phyloP scores from a whole-genome alignment of 1,140 invertebrate species.

The Fopius arisanus region DNA sequence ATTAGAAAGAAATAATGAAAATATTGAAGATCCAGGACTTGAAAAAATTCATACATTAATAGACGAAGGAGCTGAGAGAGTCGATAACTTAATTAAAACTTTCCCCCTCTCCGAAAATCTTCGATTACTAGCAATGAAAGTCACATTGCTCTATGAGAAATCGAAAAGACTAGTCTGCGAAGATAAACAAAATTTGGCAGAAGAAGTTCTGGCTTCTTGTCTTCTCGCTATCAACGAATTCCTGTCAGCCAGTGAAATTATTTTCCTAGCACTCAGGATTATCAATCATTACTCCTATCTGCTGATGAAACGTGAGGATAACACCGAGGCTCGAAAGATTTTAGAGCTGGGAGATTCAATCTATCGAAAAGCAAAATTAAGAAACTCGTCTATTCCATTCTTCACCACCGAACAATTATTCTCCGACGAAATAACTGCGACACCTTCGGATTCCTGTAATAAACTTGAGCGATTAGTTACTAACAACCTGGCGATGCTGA shows the following conservation, averaged over 20 bases:
- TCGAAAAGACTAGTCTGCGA: background rate
- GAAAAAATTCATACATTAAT: background rate
- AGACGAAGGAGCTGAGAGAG: background rate
- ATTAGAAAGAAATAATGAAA: background rate
- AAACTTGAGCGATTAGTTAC: constrained; percentile 64
- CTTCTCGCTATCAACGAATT: constrained; percentile 20
- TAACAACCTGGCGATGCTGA: constrained; percentile 65
- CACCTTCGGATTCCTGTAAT: constrained; percentile 35
- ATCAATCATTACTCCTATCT: constrained; percentile 43
- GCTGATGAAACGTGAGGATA: constrained; percentile 31
- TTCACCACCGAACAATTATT: constrained; percentile 41
- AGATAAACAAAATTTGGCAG: background rate
- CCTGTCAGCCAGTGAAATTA: constrained; percentile 32
- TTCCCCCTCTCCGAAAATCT: background rate
- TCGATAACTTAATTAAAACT: background rate
- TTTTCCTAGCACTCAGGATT: constrained; percentile 37
- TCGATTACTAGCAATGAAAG: constrained; percentile 13
- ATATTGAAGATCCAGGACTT: background rate
- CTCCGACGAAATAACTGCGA: background rate
- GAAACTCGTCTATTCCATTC: constrained; percentile 20
- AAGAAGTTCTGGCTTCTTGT: background rate
- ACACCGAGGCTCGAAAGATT: constrained; percentile 23
- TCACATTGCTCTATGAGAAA: constrained; percentile 12
- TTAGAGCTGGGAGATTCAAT: constrained; percentile 35
- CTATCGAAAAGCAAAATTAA: constrained; percentile 31